Conservation (phyloP, 2,888 invertebrate species). For the Melanotus villosus region DNA sequence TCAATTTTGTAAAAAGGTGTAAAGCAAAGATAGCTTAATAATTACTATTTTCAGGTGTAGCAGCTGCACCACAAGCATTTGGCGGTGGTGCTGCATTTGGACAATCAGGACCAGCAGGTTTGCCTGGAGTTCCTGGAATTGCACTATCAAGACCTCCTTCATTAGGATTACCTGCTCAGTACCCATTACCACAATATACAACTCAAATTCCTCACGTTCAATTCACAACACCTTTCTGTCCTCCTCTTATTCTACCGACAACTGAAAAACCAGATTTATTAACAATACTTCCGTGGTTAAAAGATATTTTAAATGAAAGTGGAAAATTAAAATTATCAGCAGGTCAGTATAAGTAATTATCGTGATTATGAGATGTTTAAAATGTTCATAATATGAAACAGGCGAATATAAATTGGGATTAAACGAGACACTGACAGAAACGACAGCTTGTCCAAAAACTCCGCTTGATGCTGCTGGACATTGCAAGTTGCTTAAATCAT, state of each 20-base stretch:
- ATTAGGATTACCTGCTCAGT: too few relatives aligned
- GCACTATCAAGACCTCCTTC: too few relatives aligned
- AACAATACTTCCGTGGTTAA: slow-evolving; percentile 27
- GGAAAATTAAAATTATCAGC: slow-evolving; percentile 9
- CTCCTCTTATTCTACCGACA: neutral
- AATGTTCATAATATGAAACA: neutral
- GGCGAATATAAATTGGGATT: slow-evolving; percentile 36
- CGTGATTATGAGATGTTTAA: neutral
- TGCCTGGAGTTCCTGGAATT: too few relatives aligned
- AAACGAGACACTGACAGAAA: slow-evolving; percentile 23
- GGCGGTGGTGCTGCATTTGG: too few relatives aligned
- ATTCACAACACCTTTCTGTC: neutral
- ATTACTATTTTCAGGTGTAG: too few relatives aligned
- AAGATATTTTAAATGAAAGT: slow-evolving; percentile 14
- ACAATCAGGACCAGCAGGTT: too few relatives aligned
- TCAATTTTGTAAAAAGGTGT: too few relatives aligned
- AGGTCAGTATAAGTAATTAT: slow-evolving; percentile 12
- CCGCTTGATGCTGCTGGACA: slow-evolving; percentile 32
- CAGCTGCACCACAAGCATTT: too few relatives aligned
- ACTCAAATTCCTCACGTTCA: neutral
- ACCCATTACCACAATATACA: neutral
- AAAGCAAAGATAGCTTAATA: too few relatives aligned
- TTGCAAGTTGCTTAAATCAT: slow-evolving; percentile 35
- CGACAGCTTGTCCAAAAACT: slow-evolving; percentile 31
- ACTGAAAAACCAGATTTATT: neutral